These are phyloP conservation scores for Drosophila quinaria DNA, from an alignment of 2,888 invertebrate species.

Conservation along the genomic window DNA sequence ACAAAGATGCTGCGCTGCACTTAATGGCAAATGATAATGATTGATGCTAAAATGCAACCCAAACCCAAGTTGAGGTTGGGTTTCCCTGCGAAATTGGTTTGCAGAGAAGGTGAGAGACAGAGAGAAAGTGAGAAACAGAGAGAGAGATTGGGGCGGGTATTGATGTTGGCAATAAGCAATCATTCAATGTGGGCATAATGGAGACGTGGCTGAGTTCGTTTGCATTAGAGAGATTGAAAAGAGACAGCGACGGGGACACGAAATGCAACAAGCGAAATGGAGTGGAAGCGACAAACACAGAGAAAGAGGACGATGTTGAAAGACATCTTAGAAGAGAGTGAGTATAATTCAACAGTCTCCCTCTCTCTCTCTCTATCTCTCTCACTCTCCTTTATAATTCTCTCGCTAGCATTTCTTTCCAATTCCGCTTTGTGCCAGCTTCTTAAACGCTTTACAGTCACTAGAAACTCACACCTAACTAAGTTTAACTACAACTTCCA, in stretches of 20 bases:
- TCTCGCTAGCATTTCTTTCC: neutral
- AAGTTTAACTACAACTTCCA: neutral
- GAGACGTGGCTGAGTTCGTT: conserved; percentile 14
- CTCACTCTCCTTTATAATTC: neutral
- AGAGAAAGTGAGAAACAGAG: neutral
- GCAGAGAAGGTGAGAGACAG: neutral
- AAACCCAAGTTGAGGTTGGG: conserved; percentile 9
- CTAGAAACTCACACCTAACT: neutral
- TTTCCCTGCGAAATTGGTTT: too few species aligned
- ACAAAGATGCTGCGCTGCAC: conserved; percentile 58
- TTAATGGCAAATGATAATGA: conserved; percentile 81
- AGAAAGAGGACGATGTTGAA: neutral
- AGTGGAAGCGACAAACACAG: conserved; percentile 11
- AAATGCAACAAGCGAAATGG: conserved; percentile 28
- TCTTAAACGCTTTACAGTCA: conserved; percentile 3
- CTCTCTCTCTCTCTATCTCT: too few species aligned
- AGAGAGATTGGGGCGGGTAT: neutral
- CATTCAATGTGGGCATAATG: conserved; percentile 70
- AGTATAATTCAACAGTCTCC: neutral
- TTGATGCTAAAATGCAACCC: conserved; percentile 72
- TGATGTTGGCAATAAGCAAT: conserved; percentile 68
- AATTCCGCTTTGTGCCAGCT: neutral
- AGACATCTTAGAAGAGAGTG: neutral
- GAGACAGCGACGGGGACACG: neutral
- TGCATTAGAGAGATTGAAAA: conserved; percentile 69